Evolutionary conservation across 2,888 invertebrate genomes (phyloP), one percentile per base, ranked within the genome.

Genomic region (Melinaea menophilus): DNA sequence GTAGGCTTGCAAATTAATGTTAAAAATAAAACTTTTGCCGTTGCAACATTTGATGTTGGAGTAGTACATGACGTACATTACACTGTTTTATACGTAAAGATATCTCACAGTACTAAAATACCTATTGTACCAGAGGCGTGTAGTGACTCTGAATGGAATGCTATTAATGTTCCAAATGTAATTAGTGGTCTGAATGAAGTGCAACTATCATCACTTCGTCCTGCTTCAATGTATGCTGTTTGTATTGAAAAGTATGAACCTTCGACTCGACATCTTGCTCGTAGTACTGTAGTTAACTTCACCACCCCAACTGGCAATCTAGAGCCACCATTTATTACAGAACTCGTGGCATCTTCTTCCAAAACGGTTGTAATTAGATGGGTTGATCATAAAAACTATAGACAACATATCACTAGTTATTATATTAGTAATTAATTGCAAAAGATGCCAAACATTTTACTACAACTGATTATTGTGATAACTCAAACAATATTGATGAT

Each of bases 311-410:
- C 86, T 2, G 88, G 86, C 11, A 81, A 79, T 71, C 90, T 89
- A 3, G 79, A 84, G 69, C 88, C 89, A 22, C 86, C 90, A 1
- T 90, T 90, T 66, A 82, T 90, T 34, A 70, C 75, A 12, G 85
- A 89, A 68, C 68, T 90, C 41, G 82, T 81, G 1, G 87, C 90
- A 5, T 72, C 73, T 31, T 78, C 78, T 5, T 75, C 81, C 11
- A 76, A 81, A 35, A 63, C 73, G 1, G 79, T 84, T 3, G 81
- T 82, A 5, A 66, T 90, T 13, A 77, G 76, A 45, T 90, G 90
- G 90, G 81, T 86, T 2, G 80, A 89, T 65, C 89, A 90, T 68
- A 76, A 77, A 68, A 79, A 88, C 66, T 90, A 86, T 68, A 65
- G 68, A 34, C 70, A 70, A n/a, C 78, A 83, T 63, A 84, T 90